Conservation (phyloP, 1,140 invertebrate genomes). For the Bombyx mandarina region DNA sequence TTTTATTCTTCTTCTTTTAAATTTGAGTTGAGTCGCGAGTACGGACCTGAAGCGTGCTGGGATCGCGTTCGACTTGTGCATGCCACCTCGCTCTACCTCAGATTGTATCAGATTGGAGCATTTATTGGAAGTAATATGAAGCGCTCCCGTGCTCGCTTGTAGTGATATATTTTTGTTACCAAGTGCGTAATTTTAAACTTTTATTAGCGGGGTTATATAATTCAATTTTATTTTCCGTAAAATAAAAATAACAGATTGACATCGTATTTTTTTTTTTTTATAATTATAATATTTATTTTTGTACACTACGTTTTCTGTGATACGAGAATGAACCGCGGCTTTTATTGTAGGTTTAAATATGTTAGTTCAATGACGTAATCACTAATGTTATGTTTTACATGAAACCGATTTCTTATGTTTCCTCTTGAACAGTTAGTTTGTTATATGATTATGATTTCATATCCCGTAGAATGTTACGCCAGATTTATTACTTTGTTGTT, state of each 20-base stretch:
- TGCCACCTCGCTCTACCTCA: constrained; percentile 49
- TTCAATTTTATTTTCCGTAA: constrained; percentile 22
- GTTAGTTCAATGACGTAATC: background rate
- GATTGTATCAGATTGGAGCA: constrained; percentile 46
- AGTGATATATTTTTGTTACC: constrained; percentile 65
- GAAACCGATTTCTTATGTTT: too few species aligned
- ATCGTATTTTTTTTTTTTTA: constrained; percentile 6
- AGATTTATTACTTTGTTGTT: too few species aligned
- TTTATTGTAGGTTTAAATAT: constrained; percentile 22
- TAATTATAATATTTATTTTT: constrained; percentile 12
- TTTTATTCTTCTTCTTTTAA: too few species aligned
- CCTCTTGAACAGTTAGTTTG: too few species aligned
- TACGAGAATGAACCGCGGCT: constrained; percentile 29
- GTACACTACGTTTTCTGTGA: constrained; percentile 32
- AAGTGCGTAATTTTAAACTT: constrained; percentile 37
- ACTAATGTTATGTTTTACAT: too few species aligned
- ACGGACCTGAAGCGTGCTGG: too few species aligned
- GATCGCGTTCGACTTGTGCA: constrained; percentile 5
- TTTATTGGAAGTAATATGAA: constrained; percentile 30
- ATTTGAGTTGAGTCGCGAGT: too few species aligned
- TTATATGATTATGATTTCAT: too few species aligned
- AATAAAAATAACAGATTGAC: constrained; percentile 11
- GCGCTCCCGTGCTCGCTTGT: constrained; percentile 26
- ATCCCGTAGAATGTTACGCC: too few species aligned
- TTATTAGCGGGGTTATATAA: constrained; percentile 17